Evolutionary conservation across 2,113 vertebrate genomes (phyloP).

Genomic region (Callopanchax toddi): DNA sequence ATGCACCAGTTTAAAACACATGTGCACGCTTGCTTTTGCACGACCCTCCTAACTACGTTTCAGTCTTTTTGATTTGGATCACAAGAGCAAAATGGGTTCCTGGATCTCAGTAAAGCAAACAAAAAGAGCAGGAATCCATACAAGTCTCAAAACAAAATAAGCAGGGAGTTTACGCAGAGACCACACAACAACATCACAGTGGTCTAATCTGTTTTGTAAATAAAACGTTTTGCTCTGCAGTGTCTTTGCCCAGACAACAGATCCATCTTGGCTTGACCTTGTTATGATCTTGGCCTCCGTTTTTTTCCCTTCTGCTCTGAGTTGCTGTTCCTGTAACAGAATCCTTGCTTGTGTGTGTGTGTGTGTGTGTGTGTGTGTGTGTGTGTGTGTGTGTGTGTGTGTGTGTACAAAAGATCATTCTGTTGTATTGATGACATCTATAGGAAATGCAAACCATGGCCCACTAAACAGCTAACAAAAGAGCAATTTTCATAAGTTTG

Average conservation of each 20-base stretch:
- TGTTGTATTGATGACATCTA: constrained; percentile 56
- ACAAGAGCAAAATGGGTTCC: constrained; percentile 58
- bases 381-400: constrained; percentile 19
- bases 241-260: constrained; percentile 69
- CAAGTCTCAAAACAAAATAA: constrained; percentile 75
- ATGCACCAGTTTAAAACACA: constrained; percentile 14
- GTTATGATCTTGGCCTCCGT: constrained; percentile 48
- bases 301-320: constrained; percentile 45
- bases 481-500: constrained; percentile 35
- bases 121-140: constrained; percentile 70
- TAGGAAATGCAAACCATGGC: constrained; percentile 48
- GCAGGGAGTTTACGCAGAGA: constrained; percentile 77
- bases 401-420: constrained; percentile 43
- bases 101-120: constrained; percentile 73
- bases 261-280: constrained; percentile 67
- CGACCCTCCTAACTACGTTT: neutral
- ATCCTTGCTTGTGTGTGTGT: constrained; percentile 63
- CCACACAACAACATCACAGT: constrained; percentile 80
- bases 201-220: constrained; percentile 77
- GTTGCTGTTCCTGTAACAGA: constrained; percentile 70
- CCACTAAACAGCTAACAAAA: constrained; percentile 50
- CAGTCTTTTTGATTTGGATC: constrained; percentile 43
- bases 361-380: constrained; percentile 52
- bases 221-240: constrained; percentile 69
- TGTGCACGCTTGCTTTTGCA: neutral